A percentile compares a stretch with the other conserved stretches of the same genome.
Evolutionary conservation across 2,888 invertebrate species (phyloP).

Genomic region (Alentia gelatinosa): DNA sequence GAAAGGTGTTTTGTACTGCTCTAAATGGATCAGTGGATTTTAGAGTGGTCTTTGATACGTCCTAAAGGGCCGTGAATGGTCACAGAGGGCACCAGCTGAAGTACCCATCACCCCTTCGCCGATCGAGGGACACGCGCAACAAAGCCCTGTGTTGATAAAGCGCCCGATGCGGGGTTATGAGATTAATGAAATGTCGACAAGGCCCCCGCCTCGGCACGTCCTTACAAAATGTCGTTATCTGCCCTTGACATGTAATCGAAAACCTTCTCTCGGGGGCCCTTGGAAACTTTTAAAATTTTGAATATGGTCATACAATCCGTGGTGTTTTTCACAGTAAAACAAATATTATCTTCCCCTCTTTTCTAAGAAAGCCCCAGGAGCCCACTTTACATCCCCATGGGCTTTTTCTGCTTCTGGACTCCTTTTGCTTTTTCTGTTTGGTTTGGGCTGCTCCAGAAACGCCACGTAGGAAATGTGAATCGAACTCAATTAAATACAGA

Average conservation of each 20-base stretch:
- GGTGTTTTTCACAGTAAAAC: constrained; percentile 4
- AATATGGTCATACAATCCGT: constrained; percentile 2
- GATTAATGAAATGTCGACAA: constrained; percentile 47
- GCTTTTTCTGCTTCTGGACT: neutral
- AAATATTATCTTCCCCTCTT: constrained; percentile 39
- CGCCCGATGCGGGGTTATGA: constrained; percentile 23
- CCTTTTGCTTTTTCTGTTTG: constrained; percentile 17
- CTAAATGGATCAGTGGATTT: constrained; percentile 40
- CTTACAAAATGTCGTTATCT: neutral
- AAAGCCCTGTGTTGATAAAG: constrained; percentile 17
- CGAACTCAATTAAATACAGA: constrained; percentile 2
- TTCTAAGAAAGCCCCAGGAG: neutral
- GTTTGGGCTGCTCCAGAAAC: neutral
- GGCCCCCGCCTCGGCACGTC: neutral
- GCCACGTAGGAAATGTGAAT: neutral
- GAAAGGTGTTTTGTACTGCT: constrained; percentile 40
- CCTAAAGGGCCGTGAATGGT: constrained; percentile 5
- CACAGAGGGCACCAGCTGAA: neutral
- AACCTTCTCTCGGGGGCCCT: neutral
- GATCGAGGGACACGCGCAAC: neutral
- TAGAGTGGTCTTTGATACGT: constrained; percentile 41
- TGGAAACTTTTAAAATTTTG: neutral
- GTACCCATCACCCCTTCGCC: constrained; percentile 22
- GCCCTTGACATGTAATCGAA: constrained; percentile 44
- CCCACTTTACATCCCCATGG: neutral